Conservation (phyloP, 2,888 invertebrate genomes). For the Acleris laterana region DNA sequence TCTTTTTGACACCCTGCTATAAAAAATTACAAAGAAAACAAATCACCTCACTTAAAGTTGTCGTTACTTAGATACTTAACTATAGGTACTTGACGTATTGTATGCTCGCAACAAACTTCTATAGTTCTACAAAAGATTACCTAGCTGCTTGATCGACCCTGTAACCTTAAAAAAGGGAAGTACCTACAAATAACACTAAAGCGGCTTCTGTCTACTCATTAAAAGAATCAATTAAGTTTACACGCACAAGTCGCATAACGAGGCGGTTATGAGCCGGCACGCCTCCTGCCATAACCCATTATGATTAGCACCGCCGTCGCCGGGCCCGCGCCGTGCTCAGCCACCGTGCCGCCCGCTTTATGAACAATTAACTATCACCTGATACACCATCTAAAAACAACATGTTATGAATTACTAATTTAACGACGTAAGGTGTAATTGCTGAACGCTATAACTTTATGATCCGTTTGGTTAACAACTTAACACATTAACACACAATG, state of each 20-base stretch:
- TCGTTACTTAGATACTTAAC: no score
- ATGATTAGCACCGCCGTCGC: slow-evolving; percentile 9
- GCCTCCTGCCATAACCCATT: slow-evolving; percentile 21
- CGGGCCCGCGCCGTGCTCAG: slow-evolving; percentile 50
- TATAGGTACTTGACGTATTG: no score
- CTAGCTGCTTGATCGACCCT: no score
- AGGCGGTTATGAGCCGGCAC: slow-evolving; percentile 22
- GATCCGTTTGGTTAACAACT: slow-evolving; percentile 68
- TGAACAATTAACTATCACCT: slow-evolving; percentile 74
- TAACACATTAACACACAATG: slow-evolving; percentile 53
- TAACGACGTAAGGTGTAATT: slow-evolving; percentile 72
- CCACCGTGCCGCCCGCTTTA: slow-evolving; percentile 65
- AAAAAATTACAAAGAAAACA: no score
- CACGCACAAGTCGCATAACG: slow-evolving; percentile 21
- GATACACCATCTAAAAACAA: slow-evolving; percentile 81
- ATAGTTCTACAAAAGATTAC: no score
- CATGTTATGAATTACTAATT: slow-evolving; percentile 80
- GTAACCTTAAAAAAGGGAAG: no score
- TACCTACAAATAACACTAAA: no score
- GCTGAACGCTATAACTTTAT: slow-evolving; percentile 67
- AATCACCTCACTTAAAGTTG: no score
- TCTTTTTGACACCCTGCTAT: no score
- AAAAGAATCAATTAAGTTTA: slow-evolving; percentile 22
- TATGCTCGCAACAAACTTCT: no score
- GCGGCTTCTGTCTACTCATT: not conserved